Evolutionary conservation across 30 jellyfish, hydroid and myxozoan species (phyloP), one percentile per base, ranked within the genome.

Genomic region (Cassiopea xamachana): DNA sequence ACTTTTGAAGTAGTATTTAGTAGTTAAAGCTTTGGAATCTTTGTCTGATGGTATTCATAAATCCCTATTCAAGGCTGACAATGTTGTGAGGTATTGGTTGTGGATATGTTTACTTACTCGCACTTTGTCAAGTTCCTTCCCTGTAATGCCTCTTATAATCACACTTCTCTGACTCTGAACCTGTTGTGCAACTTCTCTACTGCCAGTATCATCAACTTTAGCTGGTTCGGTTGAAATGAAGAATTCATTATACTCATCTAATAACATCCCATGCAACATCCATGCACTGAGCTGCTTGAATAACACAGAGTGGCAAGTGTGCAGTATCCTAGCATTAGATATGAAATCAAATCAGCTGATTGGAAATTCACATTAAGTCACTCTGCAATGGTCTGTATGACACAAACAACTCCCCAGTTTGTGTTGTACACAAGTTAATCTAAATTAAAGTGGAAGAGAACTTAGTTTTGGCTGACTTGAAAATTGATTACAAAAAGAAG

Each of bases 251-350:
- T 90, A 95, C 73, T 91, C 96, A 80, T 95, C 99, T 61, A 92
- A 69, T 59, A 95, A 79, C 44, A 82, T 77, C 15, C 99, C 99
- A 81, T 91, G 96, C 58, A 95, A 51, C 92, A 91, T 87, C 99
- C 99, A 95, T 18, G 98, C 97, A 59, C 98, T 86, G 39, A 95
- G 83, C 75, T 95, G 99, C 89, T 95, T 95, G 89, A 73, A 91
- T 19, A 95, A 75, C 59, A 93, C 97, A 45, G 97, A 92, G 75
- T 90, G 99, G 69, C 99, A 95, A 1, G 90, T 90, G 77, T 89
- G 94, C 46, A 95, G 90, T 1, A 95, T 82, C 89, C 99, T 95
- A 70, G 60, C 67, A 8, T 62, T 62, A 62, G 74, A 62, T 51
- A 51, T 9, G 45, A 19, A 64, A 82, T 14, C 43, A 48, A 1